A percentile compares a stretch with the other conserved stretches of the same genome.
These are phyloP conservation scores for Artemia sp. DNA, from an alignment of 2,888 invertebrate genomes.

Conservation along the genomic window DNA sequence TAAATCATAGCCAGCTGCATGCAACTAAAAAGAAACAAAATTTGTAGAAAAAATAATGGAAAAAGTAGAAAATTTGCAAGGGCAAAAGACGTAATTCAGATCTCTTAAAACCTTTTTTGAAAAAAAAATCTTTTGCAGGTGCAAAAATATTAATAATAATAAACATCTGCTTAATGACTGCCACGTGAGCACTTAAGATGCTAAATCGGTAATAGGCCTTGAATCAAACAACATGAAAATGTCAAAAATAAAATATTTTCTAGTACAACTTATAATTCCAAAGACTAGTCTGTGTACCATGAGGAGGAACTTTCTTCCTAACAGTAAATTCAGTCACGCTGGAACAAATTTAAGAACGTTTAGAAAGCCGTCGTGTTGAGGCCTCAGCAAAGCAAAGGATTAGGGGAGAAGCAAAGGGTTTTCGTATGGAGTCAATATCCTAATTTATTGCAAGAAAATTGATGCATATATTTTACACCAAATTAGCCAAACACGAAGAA, in stretches of 20 bases:
- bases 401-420: no score
- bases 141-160: constrained; percentile 16
- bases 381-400: no score
- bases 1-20: constrained; percentile 90
- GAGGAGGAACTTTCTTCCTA: no score
- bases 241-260: background rate
- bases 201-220: background rate
- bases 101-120: constrained; percentile 17
- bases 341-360: no score
- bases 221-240: background rate
- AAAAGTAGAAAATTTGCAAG: background rate
- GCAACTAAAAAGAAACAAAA: constrained; percentile 44
- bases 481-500: no score
- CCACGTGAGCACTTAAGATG: no score
- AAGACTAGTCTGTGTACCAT: no score
- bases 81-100: background rate
- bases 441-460: no score
- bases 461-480: no score
- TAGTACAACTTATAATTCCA: background rate
- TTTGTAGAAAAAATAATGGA: constrained; percentile 10
- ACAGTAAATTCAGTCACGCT: no score
- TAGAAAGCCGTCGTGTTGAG: no score
- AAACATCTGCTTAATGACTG: background rate
- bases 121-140: constrained; percentile 12
- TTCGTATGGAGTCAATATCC: no score